Base-by-base conservation (phyloP, 2,888 invertebrate genomes). In the Thecophora atra region DNA sequence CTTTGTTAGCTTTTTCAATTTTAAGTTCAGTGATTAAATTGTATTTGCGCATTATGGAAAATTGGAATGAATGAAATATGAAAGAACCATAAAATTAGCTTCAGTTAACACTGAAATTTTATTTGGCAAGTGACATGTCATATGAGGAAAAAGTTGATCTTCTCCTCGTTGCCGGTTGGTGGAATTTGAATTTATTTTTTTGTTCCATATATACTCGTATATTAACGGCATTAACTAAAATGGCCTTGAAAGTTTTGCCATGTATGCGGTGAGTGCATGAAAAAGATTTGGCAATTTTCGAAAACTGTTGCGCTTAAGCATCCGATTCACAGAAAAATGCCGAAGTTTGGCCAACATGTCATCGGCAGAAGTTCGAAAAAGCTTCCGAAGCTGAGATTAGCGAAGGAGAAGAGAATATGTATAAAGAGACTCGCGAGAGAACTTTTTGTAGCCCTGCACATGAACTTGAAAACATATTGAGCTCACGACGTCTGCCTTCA, bases 391-490 rank as follows among this genome's bases (percentile, higher is more conserved):
- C 26, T 6, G 15, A 26, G 26, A 28, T 6, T 26, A 28, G 58
- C 8, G 15, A 15, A 28, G 11, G 8, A 17, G 44, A 26, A 64
- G 64, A 64, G 47, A 47, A 17, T 26, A 13, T 11, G 44, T 26
- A 21, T 13, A 8, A 7, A 21, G 8, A 8, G 26, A 24, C 24
- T 17, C 42, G n/a, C 28, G 15, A 26, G n/a, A 24, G 17, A 52
- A 28, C 26, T 19, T 30, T 17, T 37, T 17, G 15, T 37, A 21
- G 21, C 56, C 52, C 67, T 67, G 37, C 30, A 37, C 54, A 21
- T 67, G 67, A 67, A 67, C 67, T 67, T 67, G 67, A 67, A 21
- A 52, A 56, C n/a, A 15, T 56, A 5, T 54, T n/a, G 19, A 30
- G 37, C 42, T 54, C 52, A 30, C 21, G 11, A 7, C 30, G 37